Evolutionary conservation across 2,113 vertebrate genomes (phyloP).

Genomic region (Actenoides hombroni): DNA sequence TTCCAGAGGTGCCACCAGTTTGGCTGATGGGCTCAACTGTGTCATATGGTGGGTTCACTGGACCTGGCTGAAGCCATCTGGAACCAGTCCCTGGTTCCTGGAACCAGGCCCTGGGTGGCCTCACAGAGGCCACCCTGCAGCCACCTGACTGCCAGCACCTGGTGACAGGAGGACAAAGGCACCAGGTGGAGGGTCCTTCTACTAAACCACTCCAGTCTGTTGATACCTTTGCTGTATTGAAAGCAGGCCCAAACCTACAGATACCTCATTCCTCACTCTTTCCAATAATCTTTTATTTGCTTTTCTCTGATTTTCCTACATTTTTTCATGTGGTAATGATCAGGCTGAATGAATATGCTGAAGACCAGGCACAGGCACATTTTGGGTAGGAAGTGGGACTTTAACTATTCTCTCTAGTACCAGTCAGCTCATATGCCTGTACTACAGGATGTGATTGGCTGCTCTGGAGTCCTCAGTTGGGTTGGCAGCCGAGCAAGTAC

Average conservation of each 20-base stretch:
- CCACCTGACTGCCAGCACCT: not conserved
- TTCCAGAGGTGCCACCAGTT: not conserved
- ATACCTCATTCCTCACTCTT: not conserved
- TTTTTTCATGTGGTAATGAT: not conserved
- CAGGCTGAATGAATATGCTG: not conserved
- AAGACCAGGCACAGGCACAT: not conserved
- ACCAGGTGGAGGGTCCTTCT: not conserved
- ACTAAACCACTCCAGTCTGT: not conserved
- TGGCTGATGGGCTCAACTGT: not conserved
- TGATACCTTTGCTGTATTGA: not conserved
- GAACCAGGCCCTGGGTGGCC: no score
- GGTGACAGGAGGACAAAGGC: rapidly evolving
- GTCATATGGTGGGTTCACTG: not conserved
- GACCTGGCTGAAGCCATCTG: not conserved
- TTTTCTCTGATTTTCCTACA: not conserved
- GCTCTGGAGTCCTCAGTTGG: not conserved
- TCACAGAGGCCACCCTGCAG: not conserved
- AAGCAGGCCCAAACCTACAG: not conserved
- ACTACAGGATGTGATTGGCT: rapidly evolving
- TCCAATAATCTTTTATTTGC: not conserved
- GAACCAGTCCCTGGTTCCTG: not conserved
- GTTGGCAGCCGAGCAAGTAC: not conserved
- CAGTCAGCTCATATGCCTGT: not conserved
- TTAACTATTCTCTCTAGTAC: not conserved
- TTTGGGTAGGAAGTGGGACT: not conserved